Conservation (phyloP, 2,113 vertebrate genomes). For the Dipodomys stephensi region DNA sequence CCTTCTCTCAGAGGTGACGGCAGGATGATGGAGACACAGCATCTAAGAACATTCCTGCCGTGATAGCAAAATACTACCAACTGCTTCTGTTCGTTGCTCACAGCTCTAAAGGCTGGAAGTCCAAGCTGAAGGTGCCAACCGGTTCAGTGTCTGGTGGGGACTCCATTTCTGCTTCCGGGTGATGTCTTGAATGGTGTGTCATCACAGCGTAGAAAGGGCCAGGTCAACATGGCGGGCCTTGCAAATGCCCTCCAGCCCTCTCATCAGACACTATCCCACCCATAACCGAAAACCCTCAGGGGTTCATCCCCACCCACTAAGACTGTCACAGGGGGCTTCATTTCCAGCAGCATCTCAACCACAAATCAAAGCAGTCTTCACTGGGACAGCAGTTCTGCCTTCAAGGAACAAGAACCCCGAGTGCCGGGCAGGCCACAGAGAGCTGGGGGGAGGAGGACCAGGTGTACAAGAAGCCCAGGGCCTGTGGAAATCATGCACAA, state of each 20-base stretch:
- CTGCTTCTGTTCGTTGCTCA: not conserved
- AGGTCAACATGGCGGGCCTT: not conserved
- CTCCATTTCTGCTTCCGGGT: not conserved
- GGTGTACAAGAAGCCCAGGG: no score
- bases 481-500: no score
- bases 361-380: no score
- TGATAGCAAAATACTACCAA: no score
- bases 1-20: not conserved
- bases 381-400: no score
- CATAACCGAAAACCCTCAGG: no score
- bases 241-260: not conserved
- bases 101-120: not conserved
- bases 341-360: no score
- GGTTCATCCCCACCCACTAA: no score
- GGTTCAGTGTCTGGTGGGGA: not conserved
- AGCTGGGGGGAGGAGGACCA: not conserved
- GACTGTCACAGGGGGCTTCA: no score
- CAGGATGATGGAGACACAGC: rapidly evolving
- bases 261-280: not conserved
- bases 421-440: no score
- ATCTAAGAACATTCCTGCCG: not conserved
- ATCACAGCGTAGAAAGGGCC: not conserved
- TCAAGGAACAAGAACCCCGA: no score
- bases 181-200: not conserved
- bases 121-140: not conserved